Percentiles rank a stretch among this genome's conserved stretches.
phyloP scores from a whole-genome alignment of 2,888 invertebrate genomes.

The Andrena bucephala region DNA sequence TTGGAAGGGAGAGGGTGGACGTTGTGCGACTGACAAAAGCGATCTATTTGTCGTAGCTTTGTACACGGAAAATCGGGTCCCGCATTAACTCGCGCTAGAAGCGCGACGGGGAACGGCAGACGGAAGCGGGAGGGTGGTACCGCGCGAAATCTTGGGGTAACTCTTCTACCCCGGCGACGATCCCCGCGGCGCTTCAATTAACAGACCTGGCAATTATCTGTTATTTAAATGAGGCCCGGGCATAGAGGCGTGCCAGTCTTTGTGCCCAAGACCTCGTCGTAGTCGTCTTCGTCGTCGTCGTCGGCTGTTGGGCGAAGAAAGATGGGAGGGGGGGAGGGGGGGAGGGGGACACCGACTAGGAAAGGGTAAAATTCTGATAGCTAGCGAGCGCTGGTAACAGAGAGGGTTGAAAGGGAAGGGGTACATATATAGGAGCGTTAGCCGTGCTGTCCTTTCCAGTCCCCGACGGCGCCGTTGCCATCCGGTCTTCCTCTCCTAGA shows the following conservation, averaged over 20 bases:
- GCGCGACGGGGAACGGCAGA: slow-evolving; percentile 29
- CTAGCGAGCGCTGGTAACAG: slow-evolving; percentile 39
- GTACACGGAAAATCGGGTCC: slow-evolving; percentile 53
- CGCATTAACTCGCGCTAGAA: slow-evolving; percentile 60
- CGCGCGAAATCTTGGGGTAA: slow-evolving; percentile 78
- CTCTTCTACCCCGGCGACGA: slow-evolving; percentile 73
- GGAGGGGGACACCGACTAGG: slow-evolving; percentile 22
- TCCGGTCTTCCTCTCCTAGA: slow-evolving; percentile 31
- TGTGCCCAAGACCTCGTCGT: slow-evolving; percentile 60
- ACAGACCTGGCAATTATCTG: slow-evolving; percentile 82
- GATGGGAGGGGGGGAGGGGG: not conserved
- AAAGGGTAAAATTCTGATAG: slow-evolving; percentile 69
- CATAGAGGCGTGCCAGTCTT: slow-evolving; percentile 72
- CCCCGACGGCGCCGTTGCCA: not conserved
- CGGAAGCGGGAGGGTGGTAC: slow-evolving; percentile 48
- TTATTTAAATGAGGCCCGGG: slow-evolving; percentile 80
- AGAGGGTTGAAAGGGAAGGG: slow-evolving; percentile 5
- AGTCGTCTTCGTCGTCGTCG: slow-evolving; percentile 45
- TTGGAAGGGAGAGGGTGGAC: not conserved
- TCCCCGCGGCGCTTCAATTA: slow-evolving; percentile 81
- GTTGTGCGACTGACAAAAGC: slow-evolving; percentile 56
- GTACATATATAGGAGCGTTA: slow-evolving; percentile 12
- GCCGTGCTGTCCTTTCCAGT: slow-evolving; percentile 32
- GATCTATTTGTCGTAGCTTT: slow-evolving; percentile 66
- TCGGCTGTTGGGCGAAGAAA: slow-evolving; percentile 62